Percentiles rank a stretch among this genome's conserved stretches.
These are phyloP conservation scores for Tachuris rubrigastra DNA, from an alignment of 2,113 vertebrate genomes.

Conservation along the genomic window DNA sequence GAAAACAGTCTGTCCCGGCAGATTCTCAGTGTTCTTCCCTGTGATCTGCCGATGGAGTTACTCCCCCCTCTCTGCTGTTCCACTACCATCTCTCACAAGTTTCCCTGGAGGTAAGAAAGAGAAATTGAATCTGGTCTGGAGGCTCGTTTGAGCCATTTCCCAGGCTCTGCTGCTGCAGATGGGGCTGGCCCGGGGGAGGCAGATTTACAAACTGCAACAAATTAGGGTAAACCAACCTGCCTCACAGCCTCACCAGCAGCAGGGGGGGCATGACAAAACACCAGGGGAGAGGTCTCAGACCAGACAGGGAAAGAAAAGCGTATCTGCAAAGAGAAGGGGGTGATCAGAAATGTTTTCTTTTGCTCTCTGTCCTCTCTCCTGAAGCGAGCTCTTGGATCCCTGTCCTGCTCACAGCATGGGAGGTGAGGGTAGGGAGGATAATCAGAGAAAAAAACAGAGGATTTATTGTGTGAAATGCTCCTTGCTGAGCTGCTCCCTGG, in stretches of 20 bases:
- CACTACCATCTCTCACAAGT: neutral
- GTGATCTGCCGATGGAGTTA: neutral
- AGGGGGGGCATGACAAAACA: neutral
- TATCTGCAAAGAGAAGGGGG: neutral
- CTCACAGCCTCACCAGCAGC: neutral
- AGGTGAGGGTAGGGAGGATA: neutral
- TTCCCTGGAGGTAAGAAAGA: constrained; percentile 31
- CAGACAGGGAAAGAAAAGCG: neutral
- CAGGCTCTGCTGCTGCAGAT: constrained; percentile 13
- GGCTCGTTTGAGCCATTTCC: neutral
- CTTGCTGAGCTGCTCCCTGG: neutral
- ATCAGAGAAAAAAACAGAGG: neutral
- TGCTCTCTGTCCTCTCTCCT: neutral
- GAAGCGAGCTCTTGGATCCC: rapidly evolving
- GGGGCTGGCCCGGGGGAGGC: constrained; percentile 13
- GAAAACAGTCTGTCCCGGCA: neutral
- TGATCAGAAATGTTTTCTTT: neutral
- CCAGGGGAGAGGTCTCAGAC: neutral
- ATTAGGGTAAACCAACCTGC: neutral
- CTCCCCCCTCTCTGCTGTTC: neutral
- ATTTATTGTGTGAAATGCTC: neutral
- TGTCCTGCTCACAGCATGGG: neutral
- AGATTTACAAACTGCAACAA: constrained; percentile 55
- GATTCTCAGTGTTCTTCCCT: neutral
- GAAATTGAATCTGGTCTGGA: neutral